A percentile compares a stretch with the other conserved stretches of the same genome.
phyloP scores from a whole-genome alignment of 2,888 invertebrate species.

The Resseliella maxima region DNA sequence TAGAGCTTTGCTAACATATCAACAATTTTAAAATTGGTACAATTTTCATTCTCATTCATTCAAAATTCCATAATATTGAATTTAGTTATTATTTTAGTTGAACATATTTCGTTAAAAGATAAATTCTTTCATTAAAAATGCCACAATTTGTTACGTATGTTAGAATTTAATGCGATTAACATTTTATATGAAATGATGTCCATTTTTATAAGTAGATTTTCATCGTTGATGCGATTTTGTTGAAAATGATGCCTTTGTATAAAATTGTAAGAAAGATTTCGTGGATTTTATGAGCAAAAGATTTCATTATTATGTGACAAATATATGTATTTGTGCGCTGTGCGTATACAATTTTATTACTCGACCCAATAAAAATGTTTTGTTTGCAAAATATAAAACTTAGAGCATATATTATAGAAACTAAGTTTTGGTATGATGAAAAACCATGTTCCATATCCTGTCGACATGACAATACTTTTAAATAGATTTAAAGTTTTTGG shows the following conservation, averaged over 20 bases:
- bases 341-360: neutral
- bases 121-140: neutral
- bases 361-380: neutral
- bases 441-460: neutral
- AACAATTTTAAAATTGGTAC: no score
- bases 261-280: neutral
- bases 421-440: neutral
- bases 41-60: no score
- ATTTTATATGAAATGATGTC: neutral
- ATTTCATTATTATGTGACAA: no score
- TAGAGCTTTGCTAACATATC: no score
- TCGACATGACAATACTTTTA: conserved; percentile 31
- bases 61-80: no score
- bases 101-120: no score
- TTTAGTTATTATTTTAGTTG: no score
- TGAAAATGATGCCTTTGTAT: no score
- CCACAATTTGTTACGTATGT: neutral
- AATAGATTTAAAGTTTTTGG: conserved; percentile 27
- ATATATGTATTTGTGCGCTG: no score
- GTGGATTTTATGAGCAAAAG: no score
- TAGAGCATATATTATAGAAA: neutral
- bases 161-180: neutral
- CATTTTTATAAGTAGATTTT: conserved; percentile 12
- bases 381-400: neutral
- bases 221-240: neutral